phyloP scores from a whole-genome alignment of 2,113 vertebrate species.

The Antigone vipio region DNA sequence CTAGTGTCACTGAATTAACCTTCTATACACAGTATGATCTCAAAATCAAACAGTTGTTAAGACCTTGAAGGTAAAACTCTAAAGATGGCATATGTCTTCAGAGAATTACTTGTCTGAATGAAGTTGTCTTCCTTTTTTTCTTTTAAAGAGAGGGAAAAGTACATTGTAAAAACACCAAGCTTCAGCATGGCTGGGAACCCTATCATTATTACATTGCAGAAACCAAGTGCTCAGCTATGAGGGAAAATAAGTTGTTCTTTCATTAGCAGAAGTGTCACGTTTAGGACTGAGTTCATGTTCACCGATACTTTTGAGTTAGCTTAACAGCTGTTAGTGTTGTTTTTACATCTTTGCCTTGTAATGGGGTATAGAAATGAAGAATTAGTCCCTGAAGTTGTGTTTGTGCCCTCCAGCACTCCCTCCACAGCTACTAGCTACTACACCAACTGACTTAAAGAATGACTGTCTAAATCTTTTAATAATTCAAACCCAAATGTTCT shows the following conservation, averaged over 20 bases:
- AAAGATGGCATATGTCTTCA: neutral
- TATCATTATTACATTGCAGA: neutral
- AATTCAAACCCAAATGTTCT: neutral
- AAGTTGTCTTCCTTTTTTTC: neutral
- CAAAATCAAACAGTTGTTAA: constrained; percentile 16
- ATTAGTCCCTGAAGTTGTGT: neutral
- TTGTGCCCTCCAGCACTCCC: neutral
- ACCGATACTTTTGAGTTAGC: neutral
- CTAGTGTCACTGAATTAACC: constrained; percentile 10
- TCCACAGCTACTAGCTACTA: neutral
- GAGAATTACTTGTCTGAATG: neutral
- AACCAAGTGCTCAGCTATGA: neutral
- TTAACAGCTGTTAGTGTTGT: neutral
- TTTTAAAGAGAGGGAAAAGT: neutral
- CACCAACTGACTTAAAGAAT: neutral
- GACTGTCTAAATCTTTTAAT: neutral
- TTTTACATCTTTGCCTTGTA: neutral
- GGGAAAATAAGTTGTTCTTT: neutral
- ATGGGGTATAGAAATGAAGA: neutral
- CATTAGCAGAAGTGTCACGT: neutral
- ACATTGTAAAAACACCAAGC: neutral
- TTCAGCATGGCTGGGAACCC: neutral
- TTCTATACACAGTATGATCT: neutral
- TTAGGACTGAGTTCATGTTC: neutral
- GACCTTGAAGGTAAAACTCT: constrained; percentile 3